Evolutionary conservation across 2,888 invertebrate genomes (phyloP).

Genomic region (Callosobruchus maculatus): DNA sequence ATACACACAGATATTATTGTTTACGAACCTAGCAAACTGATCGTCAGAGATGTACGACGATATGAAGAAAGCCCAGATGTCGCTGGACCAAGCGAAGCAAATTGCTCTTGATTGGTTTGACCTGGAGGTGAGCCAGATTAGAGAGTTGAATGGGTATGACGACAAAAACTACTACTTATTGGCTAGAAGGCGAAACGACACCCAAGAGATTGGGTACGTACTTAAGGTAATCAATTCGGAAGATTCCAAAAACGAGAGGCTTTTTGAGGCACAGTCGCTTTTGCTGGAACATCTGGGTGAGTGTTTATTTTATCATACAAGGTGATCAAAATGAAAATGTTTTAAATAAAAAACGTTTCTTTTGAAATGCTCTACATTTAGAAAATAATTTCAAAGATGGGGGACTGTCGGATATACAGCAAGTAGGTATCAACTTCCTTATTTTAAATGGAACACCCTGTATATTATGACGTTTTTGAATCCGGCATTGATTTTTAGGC

Average conservation of each 20-base stretch:
- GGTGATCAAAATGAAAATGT: no score
- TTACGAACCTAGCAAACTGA: no score
- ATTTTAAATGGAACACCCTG: no score
- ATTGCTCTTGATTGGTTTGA: conserved; percentile 55
- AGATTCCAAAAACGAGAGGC: conserved; percentile 66
- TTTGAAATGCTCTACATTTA: no score
- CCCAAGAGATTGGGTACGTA: conserved; percentile 61
- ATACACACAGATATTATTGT: no score
- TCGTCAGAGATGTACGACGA: neutral
- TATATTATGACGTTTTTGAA: no score
- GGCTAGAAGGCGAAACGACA: conserved; percentile 42
- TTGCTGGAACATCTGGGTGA: conserved; percentile 69
- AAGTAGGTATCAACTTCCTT: no score
- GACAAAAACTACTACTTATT: conserved; percentile 70
- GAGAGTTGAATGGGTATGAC: conserved; percentile 71
- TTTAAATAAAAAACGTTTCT: no score
- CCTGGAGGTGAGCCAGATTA: conserved; percentile 55
- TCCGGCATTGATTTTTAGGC: no score
- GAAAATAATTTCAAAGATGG: no score
- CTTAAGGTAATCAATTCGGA: conserved; percentile 80
- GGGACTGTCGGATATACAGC: no score
- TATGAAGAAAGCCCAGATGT: neutral
- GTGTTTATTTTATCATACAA: no score
- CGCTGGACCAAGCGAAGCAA: neutral
- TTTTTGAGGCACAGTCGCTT: conserved; percentile 73